Evolutionary conservation across 2,113 vertebrate species (phyloP).

Genomic region (Pholis gunnellus): DNA sequence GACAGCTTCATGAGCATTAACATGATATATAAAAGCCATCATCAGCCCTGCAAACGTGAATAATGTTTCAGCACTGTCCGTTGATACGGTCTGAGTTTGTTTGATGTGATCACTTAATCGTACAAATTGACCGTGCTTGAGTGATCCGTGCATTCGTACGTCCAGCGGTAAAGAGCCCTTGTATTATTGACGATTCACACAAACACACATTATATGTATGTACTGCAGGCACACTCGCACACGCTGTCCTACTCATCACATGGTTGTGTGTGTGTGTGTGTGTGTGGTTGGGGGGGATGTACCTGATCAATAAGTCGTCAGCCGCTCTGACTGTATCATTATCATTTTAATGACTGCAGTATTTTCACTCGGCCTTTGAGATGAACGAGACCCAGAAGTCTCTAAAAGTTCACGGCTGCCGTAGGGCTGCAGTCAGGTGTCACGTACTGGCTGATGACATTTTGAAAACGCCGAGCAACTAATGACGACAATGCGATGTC

Average conservation of each 20-base stretch:
- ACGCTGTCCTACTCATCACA: slow-evolving; percentile 22
- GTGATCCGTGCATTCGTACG: slow-evolving; percentile 1
- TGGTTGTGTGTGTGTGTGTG: background rate
- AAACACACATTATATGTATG: slow-evolving; percentile 10
- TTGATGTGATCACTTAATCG: slow-evolving; percentile 30
- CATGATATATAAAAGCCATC: slow-evolving; percentile 66
- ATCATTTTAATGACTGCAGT: slow-evolving; percentile 79
- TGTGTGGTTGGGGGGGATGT: slow-evolving; percentile 25
- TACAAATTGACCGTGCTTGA: slow-evolving; percentile 34
- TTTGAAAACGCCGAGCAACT: slow-evolving; percentile 35
- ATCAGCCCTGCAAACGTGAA: slow-evolving; percentile 40
- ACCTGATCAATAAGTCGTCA: slow-evolving; percentile 70
- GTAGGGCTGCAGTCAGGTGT: slow-evolving; percentile 30
- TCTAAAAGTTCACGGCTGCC: slow-evolving; percentile 57
- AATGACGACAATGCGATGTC: slow-evolving; percentile 29
- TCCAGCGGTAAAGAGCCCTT: slow-evolving; percentile 20
- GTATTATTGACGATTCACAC: slow-evolving; percentile 42
- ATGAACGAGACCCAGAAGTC: slow-evolving; percentile 50
- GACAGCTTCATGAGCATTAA: slow-evolving; percentile 68
- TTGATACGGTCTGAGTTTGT: slow-evolving; percentile 16
- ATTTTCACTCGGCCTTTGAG: slow-evolving; percentile 65
- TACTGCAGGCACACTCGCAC: slow-evolving; percentile 9
- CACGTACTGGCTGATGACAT: slow-evolving; percentile 49
- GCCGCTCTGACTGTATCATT: slow-evolving; percentile 69
- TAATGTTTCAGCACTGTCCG: slow-evolving; percentile 20